A percentile compares a stretch with the other conserved stretches of the same genome.
phyloP scores from a whole-genome alignment of 2,113 vertebrate species.

The Neolamprologus kungweensis region DNA sequence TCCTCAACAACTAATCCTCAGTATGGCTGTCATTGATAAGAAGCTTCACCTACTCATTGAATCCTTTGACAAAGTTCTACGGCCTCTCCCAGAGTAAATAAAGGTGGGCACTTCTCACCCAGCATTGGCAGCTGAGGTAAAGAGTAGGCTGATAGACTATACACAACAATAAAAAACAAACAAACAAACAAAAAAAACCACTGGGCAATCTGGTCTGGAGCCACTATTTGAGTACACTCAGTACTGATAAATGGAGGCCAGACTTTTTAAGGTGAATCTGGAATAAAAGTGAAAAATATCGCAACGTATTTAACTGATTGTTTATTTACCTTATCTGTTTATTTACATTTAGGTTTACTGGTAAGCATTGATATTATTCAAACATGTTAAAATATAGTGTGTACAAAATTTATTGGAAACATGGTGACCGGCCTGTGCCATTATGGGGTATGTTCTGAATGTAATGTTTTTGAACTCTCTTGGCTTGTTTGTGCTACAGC shows the following conservation, averaged over 20 bases:
- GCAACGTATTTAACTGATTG: accelerated
- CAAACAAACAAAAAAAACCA: background rate
- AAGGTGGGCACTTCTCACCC: background rate
- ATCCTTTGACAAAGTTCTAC: background rate
- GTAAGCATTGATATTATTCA: background rate
- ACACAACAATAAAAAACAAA: background rate
- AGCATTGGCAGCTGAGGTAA: background rate
- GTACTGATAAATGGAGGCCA: background rate
- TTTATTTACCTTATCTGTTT: background rate
- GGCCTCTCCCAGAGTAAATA: background rate
- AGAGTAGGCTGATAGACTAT: background rate
- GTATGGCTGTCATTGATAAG: background rate
- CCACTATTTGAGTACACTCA: background rate
- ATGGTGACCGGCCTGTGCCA: background rate
- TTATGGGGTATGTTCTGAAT: background rate
- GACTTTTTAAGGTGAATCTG: background rate
- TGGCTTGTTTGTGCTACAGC: background rate
- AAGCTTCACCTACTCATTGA: background rate
- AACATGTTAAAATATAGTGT: background rate
- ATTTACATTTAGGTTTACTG: background rate
- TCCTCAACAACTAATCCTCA: background rate
- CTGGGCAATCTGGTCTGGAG: background rate
- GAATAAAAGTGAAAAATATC: background rate
- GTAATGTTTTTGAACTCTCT: background rate
- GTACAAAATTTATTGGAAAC: background rate